Percentiles rank a stretch among this genome's conserved stretches.
Conservation (phyloP, 35 echinoderm and acorn worm genomes). For the Ptychodera flava region DNA sequence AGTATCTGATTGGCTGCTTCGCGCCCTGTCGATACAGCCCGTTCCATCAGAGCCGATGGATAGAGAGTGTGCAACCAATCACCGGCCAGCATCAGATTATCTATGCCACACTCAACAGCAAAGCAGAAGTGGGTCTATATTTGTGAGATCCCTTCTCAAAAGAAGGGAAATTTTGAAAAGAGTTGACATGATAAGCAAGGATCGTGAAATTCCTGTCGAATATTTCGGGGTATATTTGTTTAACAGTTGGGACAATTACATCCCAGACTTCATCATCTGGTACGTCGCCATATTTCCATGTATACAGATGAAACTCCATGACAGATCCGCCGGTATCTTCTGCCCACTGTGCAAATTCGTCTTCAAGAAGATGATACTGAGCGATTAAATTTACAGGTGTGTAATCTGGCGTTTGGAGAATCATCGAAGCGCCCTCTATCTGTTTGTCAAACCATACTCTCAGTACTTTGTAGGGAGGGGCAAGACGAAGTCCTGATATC, state of each 20-base stretch:
- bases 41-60: conserved; percentile 80
- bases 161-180: conserved; percentile 45
- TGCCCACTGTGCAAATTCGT: conserved; percentile 62
- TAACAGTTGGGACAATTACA: conserved; percentile 55
- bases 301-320: conserved; percentile 34
- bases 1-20: conserved; percentile 88
- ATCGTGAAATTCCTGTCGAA: conserved; percentile 60
- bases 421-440: not conserved
- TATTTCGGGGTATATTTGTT: conserved; percentile 75
- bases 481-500: conserved; percentile 36
- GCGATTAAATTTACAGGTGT: conserved; percentile 51
- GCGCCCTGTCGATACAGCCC: conserved; percentile 71
- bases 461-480: conserved; percentile 65
- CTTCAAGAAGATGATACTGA: conserved; percentile 64
- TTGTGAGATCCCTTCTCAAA: conserved; percentile 46
- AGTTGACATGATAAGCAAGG: conserved; percentile 46
- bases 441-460: conserved; percentile 91
- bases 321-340: conserved; percentile 28
- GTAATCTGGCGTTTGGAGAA: conserved; percentile 76
- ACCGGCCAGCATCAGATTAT: conserved; percentile 73
- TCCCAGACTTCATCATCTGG: conserved; percentile 51
- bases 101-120: conserved; percentile 37
- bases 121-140: conserved; percentile 38
- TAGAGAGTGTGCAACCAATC: conserved; percentile 76
- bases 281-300: conserved; percentile 32